Evolutionary conservation across 2,797 vertebrate genomes (phyloP), one percentile per base, ranked within the genome.

Genomic region (Sebastes nivosus): DNA sequence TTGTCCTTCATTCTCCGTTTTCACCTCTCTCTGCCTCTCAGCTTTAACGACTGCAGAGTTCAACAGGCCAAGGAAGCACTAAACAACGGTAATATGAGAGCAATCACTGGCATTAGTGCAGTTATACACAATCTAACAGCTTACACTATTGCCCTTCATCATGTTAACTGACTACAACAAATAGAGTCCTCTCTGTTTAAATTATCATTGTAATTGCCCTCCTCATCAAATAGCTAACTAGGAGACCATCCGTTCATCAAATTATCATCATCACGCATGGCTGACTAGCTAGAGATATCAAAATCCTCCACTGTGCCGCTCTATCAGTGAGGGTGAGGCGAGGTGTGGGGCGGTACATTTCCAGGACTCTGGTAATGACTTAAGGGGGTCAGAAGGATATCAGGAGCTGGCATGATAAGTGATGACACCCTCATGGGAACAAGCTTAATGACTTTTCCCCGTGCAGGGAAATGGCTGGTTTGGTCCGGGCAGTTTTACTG

Each of bases 361-460:
- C 67, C 77, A 86, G 81, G 64, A 75, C 79, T 42, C 63, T 80
- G 80, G 79, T 92, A 94, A 94, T 91, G 88, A 93, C 90, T 91
- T 86, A 86, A 90, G 87, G 90, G 88, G 92, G 90, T 92, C 87
- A 92, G 89, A 82, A 89, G 89, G 90, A 93, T 90, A 92, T 92
- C 89, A 87, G 86, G 86, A 84, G 84, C 89, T 86, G 83, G 86
- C 84, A 89, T 89, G 91, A 91, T 90, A 92, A 91, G 89, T 87
- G 91, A 92, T 89, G 91, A 92, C 82, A 90, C 81, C 89, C 88
- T 88, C 84, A 79, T 83, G 89, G 87, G 92, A 92, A 84, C 75
- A 52, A 79, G 83, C 88, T 89, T 92, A 93, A 94, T 93, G 88
- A 94, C 85, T 92, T 89, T 91, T 91, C 75, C 46, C 77, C 54